Percentiles rank a stretch among this genome's conserved stretches.
Conservation (phyloP, 2,113 vertebrate genomes). For the Carollia perspicillata region DNA sequence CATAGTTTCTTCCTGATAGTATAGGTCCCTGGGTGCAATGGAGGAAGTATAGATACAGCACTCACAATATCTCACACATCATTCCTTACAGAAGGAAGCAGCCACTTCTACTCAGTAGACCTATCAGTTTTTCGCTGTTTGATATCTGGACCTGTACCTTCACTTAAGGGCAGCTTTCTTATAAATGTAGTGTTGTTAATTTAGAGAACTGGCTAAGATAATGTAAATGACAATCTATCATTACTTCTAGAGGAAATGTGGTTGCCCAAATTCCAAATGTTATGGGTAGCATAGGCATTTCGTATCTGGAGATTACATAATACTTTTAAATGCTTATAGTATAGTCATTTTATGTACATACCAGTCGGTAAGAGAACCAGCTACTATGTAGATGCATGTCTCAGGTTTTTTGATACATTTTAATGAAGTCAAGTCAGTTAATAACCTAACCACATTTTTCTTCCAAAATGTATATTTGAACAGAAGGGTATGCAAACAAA, state of each 20-base stretch:
- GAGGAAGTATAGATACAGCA: neutral
- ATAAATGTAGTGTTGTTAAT: neutral
- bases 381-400: neutral
- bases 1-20: neutral
- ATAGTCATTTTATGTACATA: neutral
- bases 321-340: neutral
- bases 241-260: neutral
- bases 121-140: neutral
- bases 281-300: neutral
- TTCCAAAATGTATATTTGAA: neutral
- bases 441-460: neutral
- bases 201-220: neutral
- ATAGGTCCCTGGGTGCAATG: conserved; percentile 49
- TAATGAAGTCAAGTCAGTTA: neutral
- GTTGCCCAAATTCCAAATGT: neutral
- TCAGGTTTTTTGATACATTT: neutral
- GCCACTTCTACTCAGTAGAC: neutral
- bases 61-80: neutral
- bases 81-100: neutral
- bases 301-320: neutral
- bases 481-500: neutral
- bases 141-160: neutral
- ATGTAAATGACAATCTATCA: neutral
- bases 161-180: neutral
- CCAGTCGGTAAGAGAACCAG: neutral